Base-by-base conservation (phyloP, 2,888 invertebrate genomes). In the Watsonalla cultraria region DNA sequence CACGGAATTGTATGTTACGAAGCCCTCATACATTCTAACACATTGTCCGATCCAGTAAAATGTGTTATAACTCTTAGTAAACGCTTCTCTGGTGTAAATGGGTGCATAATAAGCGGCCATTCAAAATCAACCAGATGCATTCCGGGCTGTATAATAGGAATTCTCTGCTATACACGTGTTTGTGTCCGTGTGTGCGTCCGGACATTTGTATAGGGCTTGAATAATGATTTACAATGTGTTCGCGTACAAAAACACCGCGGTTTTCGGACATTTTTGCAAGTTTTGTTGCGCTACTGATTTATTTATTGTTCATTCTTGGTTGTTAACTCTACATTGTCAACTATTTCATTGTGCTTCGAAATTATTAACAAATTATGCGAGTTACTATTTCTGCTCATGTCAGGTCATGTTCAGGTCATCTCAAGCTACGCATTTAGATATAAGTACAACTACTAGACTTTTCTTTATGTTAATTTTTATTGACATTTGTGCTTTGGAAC, bases 21-120 rank as follows among this genome's bases (percentile, higher is more conserved):
- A 42, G 5, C 11, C 42, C 11, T 11, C 11, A 42, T 5, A 42
- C 45, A 8, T 13, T 45, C 11, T 11, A 5, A 42, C 9, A 42
- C 47, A 8, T 13, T 45, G 56, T 46, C 68, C 7, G 48, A 56
- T 72, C 73, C 58, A 71, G 63, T 47, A 42, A 5, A 5, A 39
- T 5, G 7, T 7, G 8, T 1, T 37, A 7, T 56, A 54, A 34
- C 55, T 65, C 68, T 45, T 37, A 8, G 68, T 49, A 51, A 7
- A 46, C 70, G 66, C 72, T 66, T 69, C 76, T 70, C 67, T 76
- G 86, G 90, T 89, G 90, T 90, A 90, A 90, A 90, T 90, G 89
- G 90, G 84, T 87, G 90, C 90, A 90, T 90, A 90, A 89, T 90
- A 89, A 90, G 87, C 74, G 79, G 68, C 82, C 87, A 89, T 90